These are phyloP conservation scores for Coecobrya sp. DNA, from an alignment of 2,888 invertebrate genomes.

Conservation along the genomic window DNA sequence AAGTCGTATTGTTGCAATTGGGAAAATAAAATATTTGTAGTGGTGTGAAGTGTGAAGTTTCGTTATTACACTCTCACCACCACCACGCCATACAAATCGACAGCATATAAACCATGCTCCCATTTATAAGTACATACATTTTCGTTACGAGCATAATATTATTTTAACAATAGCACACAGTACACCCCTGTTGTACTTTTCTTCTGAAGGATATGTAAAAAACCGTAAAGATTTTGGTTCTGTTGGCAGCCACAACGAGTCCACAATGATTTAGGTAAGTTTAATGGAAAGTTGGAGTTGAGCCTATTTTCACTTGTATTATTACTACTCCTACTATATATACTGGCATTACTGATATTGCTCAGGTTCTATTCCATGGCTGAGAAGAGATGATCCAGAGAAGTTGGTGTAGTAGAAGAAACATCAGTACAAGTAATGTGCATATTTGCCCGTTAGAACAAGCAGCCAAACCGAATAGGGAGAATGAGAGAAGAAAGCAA, in stretches of 20 bases:
- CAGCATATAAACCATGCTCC: no score
- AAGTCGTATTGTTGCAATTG: conserved; percentile 49
- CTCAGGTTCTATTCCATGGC: conserved; percentile 36
- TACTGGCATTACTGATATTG: neutral
- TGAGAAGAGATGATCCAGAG: conserved; percentile 56
- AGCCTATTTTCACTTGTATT: conserved; percentile 77
- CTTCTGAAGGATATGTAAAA: conserved; percentile 18
- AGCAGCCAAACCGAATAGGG: neutral
- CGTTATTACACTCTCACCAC: conserved; percentile 19
- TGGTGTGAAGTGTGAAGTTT: conserved; percentile 37
- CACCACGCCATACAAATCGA: neutral
- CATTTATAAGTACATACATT: neutral
- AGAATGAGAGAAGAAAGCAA: conserved; percentile 18
- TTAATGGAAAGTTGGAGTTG: conserved; percentile 81
- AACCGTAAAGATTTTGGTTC: conserved; percentile 63
- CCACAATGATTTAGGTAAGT: conserved; percentile 85
- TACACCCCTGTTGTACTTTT: neutral
- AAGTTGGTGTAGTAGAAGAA: conserved; percentile 41
- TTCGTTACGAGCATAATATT: neutral
- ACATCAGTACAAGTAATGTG: conserved; percentile 35
- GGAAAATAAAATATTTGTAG: conserved; percentile 41
- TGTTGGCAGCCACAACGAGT: conserved; percentile 83
- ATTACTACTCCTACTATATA: neutral
- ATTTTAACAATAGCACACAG: conserved; percentile 10
- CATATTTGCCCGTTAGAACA: conserved; percentile 47